These are phyloP conservation scores for Lepidocyrtoides sp. DNA, from an alignment of 2,888 invertebrate species.

Conservation along the genomic window DNA sequence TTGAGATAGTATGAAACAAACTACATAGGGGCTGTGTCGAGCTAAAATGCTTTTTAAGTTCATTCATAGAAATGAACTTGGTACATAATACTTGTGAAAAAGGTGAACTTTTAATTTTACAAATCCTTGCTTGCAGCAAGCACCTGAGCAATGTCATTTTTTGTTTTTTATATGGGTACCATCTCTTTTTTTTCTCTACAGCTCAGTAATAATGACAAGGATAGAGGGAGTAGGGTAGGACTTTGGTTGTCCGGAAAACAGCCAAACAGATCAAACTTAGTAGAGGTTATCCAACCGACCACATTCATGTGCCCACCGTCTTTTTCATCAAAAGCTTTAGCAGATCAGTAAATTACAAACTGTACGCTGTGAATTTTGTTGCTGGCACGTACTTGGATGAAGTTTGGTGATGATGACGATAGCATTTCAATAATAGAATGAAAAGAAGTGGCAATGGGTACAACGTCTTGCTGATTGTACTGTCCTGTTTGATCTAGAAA, in stretches of 20 bases:
- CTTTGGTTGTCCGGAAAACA: too few species aligned
- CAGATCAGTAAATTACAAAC: neutral
- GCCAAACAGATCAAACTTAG: too few species aligned
- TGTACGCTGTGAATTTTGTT: neutral
- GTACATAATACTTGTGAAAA: neutral
- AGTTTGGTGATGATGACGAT: constrained; percentile 3
- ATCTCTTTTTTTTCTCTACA: too few species aligned
- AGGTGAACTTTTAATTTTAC: neutral
- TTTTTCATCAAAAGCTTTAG: neutral
- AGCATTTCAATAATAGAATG: constrained; percentile 20
- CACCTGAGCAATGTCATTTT: too few species aligned
- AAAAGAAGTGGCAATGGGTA: constrained; percentile 38
- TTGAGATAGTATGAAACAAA: neutral
- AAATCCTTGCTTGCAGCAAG: too few species aligned
- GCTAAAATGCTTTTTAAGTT: too few species aligned
- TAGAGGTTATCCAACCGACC: too few species aligned
- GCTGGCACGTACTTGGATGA: constrained; percentile 45
- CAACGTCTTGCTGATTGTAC: constrained; percentile 27
- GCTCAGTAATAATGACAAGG: too few species aligned
- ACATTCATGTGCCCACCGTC: too few species aligned
- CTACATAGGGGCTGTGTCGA: too few species aligned
- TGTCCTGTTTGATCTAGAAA: constrained; percentile 64
- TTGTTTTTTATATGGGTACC: too few species aligned
- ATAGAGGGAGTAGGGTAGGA: too few species aligned
- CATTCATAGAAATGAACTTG: neutral